Conservation (phyloP, 2,113 vertebrate species). For the Trochalopteron elliotii region DNA sequence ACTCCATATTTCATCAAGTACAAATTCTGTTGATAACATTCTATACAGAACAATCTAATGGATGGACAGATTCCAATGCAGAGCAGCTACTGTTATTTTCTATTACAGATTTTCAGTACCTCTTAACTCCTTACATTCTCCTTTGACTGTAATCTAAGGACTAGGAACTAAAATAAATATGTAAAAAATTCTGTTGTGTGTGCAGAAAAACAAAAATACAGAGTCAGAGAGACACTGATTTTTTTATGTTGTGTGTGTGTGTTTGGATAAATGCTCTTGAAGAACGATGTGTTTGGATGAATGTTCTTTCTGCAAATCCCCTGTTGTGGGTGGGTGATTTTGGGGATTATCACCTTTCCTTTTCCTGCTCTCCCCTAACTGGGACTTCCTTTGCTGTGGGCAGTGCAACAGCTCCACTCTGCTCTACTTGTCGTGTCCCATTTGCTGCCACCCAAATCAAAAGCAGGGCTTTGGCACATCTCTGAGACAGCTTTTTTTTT, state of each 20-base stretch:
- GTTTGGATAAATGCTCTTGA: neutral
- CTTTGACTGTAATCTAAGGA: neutral
- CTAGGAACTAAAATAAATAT: neutral
- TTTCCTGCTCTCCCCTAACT: neutral
- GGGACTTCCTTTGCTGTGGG: neutral
- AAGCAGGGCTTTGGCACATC: conserved; percentile 9
- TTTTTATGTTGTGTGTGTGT: neutral
- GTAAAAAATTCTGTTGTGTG: neutral
- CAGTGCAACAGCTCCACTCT: neutral
- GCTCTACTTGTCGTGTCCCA: neutral
- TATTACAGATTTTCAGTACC: neutral
- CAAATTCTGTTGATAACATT: neutral
- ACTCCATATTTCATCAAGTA: neutral
- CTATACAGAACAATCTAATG: neutral
- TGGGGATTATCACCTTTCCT: neutral
- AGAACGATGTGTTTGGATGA: neutral
- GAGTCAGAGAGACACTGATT: neutral
- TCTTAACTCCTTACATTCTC: neutral
- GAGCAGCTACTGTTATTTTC: neutral
- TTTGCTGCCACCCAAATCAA: conserved; percentile 29
- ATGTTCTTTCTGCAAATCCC: neutral
- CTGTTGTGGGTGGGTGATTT: neutral
- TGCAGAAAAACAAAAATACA: neutral
- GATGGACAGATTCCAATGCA: neutral
- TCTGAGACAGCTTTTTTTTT: neutral